Evolutionary conservation across 2,113 vertebrate species (phyloP), one percentile per base, ranked within the genome.

Genomic region (Salvelinus fontinalis): DNA sequence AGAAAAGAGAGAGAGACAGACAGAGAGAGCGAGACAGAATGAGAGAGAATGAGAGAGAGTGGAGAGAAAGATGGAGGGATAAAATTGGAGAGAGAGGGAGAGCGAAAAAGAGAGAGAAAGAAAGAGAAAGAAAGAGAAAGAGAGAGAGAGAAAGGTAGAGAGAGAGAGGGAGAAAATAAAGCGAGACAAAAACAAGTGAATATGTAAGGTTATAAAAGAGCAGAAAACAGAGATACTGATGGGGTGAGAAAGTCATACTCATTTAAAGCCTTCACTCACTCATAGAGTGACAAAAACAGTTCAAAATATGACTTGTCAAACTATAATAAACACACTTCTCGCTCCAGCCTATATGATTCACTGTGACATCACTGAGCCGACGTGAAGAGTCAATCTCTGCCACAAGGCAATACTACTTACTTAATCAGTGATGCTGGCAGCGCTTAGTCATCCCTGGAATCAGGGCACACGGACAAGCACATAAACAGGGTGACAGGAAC

Each of bases 391-490:
- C 81, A 65, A 83, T 54, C 78, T 14, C 79, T 27, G 74, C 73
- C 27, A 22, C 29, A 31, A 67, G 57, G 83, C 68, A 60, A 14
- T 62, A 20, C 60, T 0, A 11, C 13, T 54, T 64, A 77, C 60
- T 44, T 44, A 44, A 9, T 44, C 39, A 44, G 39, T 44, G 39
- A 73, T 74, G 80, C 75, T 31, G 73, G 70, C 79, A 88, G 83
- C 66, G 22, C 49, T 87, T 84, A 85, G 71, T 85, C 89, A 88
- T 86, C 78, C 54, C 70, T 44, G 67, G 75, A 54, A 14, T 44
- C 49, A 59, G 81, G 82, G 83, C 57, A 83, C 39, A 44, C 39
- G 2, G 39, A 44, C 73, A 54, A 51, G 72, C 29, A 70, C 59
- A 71, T 71, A 67, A 77, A 83, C 79, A 70, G 79, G 79, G 83